Evolutionary conservation across 2,113 vertebrate species (phyloP).

Genomic region (Vulpes ferrilata): DNA sequence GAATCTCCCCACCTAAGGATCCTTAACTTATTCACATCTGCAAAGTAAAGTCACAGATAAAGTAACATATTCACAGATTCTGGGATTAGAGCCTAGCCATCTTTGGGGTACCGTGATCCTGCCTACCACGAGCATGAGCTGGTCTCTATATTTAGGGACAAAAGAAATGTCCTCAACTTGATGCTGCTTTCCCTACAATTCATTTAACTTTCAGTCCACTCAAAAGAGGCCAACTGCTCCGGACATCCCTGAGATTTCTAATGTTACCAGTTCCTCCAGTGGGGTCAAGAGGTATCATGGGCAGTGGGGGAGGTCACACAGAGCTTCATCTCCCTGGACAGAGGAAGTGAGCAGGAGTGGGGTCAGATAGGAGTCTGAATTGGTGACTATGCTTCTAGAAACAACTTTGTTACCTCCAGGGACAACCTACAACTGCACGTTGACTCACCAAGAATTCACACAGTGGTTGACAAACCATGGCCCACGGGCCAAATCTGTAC

Average conservation of each 20-base stretch:
- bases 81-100: background rate
- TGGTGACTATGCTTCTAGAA: background rate
- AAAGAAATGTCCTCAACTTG: background rate
- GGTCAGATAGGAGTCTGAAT: background rate
- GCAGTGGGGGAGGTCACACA: background rate
- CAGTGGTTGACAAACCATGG: background rate
- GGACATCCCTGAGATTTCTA: background rate
- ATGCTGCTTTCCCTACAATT: background rate
- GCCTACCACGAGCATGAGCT: background rate
- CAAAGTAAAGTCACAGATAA: background rate
- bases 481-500: background rate
- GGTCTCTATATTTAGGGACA: background rate
- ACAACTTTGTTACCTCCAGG: too few relatives aligned
- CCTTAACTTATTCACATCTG: background rate
- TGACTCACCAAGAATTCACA: background rate
- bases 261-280: background rate
- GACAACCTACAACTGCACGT: accelerated
- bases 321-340: background rate
- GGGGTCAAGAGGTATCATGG: background rate
- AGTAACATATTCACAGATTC: background rate
- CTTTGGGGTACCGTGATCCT: background rate
- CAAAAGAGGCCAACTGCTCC: background rate
- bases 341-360: background rate
- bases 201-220: background rate
- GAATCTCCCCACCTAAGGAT: background rate